A percentile compares a stretch with the other conserved stretches of the same genome.
Evolutionary conservation across 2,888 invertebrate species (phyloP).

Genomic region (Xylota segnis): DNA sequence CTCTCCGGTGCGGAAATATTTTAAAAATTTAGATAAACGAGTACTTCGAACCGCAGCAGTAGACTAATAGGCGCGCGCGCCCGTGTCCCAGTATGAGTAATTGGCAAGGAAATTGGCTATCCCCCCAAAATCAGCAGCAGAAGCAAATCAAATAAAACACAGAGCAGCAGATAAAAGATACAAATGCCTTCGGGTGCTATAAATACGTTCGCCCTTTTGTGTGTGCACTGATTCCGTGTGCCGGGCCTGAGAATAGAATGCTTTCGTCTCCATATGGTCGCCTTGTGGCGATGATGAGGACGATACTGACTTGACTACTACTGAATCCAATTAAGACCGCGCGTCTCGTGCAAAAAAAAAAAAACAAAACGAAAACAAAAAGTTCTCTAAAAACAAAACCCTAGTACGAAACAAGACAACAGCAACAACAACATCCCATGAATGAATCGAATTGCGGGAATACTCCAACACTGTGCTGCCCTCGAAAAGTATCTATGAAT

Average conservation of each 20-base stretch:
- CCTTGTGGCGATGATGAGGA: slow-evolving; percentile 62
- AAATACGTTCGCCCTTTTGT: slow-evolving; percentile 72
- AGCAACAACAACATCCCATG: slow-evolving; percentile 40
- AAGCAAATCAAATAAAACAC: slow-evolving; percentile 46
- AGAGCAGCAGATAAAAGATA: slow-evolving; percentile 40
- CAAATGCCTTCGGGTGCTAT: slow-evolving; percentile 62
- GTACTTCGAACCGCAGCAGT: slow-evolving; percentile 37
- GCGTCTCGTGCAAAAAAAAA: slow-evolving; percentile 1
- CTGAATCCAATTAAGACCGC: slow-evolving; percentile 71
- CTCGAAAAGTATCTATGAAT: slow-evolving; percentile 74
- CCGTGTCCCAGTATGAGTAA: slow-evolving; percentile 61
- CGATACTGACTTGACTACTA: slow-evolving; percentile 29
- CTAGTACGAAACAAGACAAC: slow-evolving; percentile 25
- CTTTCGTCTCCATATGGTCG: slow-evolving; percentile 64
- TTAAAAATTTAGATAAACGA: neutral
- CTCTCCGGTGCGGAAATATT: slow-evolving; percentile 14
- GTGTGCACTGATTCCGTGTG: slow-evolving; percentile 34
- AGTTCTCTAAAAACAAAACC: slow-evolving; percentile 10
- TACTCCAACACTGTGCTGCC: slow-evolving; percentile 47
- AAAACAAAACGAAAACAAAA: slow-evolving; percentile 19
- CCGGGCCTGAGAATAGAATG: slow-evolving; percentile 29
- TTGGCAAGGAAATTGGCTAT: slow-evolving; percentile 72
- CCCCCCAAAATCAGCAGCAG: slow-evolving; percentile 35
- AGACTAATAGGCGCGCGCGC: slow-evolving; percentile 68
- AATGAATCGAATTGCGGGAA: slow-evolving; percentile 69